phyloP scores from a whole-genome alignment of 2,888 invertebrate species.

The Orchesella flavescens region DNA sequence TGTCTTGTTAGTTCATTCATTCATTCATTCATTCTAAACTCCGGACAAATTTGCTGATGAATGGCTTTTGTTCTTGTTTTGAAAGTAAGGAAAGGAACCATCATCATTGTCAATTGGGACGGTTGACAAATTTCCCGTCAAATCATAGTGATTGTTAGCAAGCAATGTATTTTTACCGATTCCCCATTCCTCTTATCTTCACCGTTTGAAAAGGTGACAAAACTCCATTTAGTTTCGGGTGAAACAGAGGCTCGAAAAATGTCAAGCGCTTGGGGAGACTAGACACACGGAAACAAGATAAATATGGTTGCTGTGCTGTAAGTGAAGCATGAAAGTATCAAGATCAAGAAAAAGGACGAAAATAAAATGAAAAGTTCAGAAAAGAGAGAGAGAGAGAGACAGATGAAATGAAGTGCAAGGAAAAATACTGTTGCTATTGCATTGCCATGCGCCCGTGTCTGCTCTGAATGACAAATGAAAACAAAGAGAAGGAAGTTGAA shows the following conservation, averaged over 20 bases:
- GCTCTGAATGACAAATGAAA: constrained; percentile 7
- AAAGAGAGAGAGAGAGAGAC: no score
- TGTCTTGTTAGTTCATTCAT: not conserved
- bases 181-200: constrained; percentile 15
- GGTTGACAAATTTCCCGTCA: no score
- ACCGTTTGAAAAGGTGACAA: constrained; percentile 45
- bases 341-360: not conserved
- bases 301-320: constrained; percentile 2
- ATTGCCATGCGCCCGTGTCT: no score
- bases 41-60: not conserved
- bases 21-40: no score
- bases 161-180: no score
- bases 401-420: no score
- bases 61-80: no score
- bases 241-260: not conserved
- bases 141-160: no score
- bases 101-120: no score
- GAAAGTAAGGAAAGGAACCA: no score
- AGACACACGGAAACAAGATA: not conserved
- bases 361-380: not conserved
- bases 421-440: no score
- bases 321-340: constrained; percentile 29
- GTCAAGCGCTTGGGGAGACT: not conserved
- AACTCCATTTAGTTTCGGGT: constrained; percentile 38
- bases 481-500: constrained; percentile 20